Evolutionary conservation across 2,888 invertebrate genomes (phyloP).

Genomic region (Cordilura impudica): DNA sequence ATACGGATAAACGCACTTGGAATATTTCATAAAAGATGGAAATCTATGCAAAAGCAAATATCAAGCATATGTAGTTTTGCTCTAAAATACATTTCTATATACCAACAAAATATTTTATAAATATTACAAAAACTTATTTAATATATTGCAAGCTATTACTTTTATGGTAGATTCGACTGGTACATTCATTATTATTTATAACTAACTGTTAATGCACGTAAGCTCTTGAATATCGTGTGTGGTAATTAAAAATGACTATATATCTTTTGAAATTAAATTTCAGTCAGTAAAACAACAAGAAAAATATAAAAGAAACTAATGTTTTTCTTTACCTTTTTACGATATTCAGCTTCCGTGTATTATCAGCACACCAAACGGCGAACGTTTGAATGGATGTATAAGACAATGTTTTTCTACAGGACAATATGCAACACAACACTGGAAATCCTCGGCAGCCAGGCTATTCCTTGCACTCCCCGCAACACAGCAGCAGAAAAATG

Average conservation of each 20-base stretch:
- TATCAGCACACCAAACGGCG: conserved; percentile 78
- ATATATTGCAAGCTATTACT: too few species aligned
- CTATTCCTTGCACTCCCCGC: conserved; percentile 80
- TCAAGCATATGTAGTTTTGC: too few species aligned
- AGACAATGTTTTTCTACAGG: conserved; percentile 79
- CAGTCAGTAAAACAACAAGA: conserved; percentile 1
- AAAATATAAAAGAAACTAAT: conserved; percentile 38
- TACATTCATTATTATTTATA: neutral
- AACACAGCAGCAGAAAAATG: conserved; percentile 80
- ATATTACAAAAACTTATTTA: too few species aligned
- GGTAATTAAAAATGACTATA: conserved; percentile 59
- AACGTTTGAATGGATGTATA: conserved; percentile 78
- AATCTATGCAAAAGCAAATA: too few species aligned
- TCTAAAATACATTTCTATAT: too few species aligned
- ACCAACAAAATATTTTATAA: too few species aligned
- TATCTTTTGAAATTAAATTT: conserved; percentile 32
- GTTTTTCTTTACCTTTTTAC: conserved; percentile 68
- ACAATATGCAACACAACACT: conserved; percentile 77
- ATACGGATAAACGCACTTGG: too few species aligned
- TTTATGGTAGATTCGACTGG: too few species aligned
- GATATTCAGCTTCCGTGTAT: conserved; percentile 79
- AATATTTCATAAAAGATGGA: too few species aligned
- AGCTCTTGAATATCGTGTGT: conserved; percentile 77
- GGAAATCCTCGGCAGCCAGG: conserved; percentile 80
- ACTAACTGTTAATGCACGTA: conserved; percentile 74